phyloP scores from a whole-genome alignment of 2,888 invertebrate genomes.

The Smittia sp. region DNA sequence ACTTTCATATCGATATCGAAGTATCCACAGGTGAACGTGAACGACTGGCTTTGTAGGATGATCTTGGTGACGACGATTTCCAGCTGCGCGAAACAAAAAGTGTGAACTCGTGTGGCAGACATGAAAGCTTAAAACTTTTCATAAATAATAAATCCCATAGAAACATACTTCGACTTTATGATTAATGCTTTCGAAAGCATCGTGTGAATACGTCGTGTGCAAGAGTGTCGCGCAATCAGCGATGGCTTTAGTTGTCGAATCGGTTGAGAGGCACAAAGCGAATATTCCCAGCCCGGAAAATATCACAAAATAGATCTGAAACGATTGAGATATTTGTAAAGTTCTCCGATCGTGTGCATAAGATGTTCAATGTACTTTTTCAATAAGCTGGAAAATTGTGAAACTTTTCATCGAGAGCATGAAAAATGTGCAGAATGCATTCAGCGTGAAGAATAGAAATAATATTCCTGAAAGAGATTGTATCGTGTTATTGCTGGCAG shows the following conservation, averaged over 20 bases:
- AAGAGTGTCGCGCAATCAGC: constrained; percentile 5
- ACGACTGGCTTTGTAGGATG: constrained; percentile 18
- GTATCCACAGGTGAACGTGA: constrained; percentile 26
- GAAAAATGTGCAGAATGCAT: constrained; percentile 22
- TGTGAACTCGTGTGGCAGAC: background rate
- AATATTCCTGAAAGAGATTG: constrained; percentile 17
- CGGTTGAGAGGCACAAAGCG: constrained; percentile 9
- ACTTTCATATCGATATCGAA: constrained; percentile 27
- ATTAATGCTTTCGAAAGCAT: constrained; percentile 9
- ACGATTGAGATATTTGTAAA: too few species aligned
- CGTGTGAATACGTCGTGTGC: background rate
- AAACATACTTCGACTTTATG: constrained; percentile 21
- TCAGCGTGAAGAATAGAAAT: constrained; percentile 27
- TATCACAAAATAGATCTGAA: too few species aligned
- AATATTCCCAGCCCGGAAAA: constrained; percentile 13
- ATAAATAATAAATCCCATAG: background rate
- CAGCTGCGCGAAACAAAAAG: background rate
- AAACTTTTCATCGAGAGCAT: constrained; percentile 27
- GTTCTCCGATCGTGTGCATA: too few species aligned
- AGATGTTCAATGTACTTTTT: constrained; percentile 16
- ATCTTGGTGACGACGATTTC: constrained; percentile 24
- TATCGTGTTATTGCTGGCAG: background rate
- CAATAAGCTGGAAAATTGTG: constrained; percentile 34
- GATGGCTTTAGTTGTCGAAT: constrained; percentile 18
- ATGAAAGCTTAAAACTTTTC: background rate